Evolutionary conservation across 37 sponge, comb jelly and placozoan genomes (phyloP).

Genomic region (Hexactinellida sp.): DNA sequence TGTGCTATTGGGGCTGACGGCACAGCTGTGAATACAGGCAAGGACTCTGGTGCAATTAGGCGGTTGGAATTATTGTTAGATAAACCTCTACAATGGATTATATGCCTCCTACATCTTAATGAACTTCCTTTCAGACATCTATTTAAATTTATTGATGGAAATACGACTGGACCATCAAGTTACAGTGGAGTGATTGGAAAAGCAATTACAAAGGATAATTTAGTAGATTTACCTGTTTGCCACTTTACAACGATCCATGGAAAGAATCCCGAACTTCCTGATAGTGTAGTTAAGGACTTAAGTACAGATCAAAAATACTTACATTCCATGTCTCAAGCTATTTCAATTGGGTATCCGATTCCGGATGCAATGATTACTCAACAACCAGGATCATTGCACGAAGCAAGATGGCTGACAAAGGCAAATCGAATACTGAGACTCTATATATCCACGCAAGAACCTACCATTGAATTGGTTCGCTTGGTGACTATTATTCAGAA

Average conservation of each 20-base stretch:
- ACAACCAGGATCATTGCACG: not conserved
- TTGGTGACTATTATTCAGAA: not conserved
- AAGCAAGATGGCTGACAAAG: not conserved
- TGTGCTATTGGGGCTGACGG: not conserved
- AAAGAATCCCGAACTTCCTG: too few species aligned
- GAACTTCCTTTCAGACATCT: not conserved
- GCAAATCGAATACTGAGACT: not conserved
- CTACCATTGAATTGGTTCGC: not conserved
- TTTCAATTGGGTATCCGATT: not conserved
- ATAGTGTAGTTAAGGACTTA: too few species aligned
- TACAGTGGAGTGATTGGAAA: not conserved
- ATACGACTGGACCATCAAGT: not conserved
- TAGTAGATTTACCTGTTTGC: too few species aligned
- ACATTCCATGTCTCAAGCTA: not conserved
- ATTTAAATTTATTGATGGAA: not conserved
- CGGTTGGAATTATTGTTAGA: not conserved
- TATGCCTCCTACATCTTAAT: not conserved
- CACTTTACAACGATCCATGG: too few species aligned
- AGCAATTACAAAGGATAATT: too few species aligned
- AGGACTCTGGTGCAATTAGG: not conserved
- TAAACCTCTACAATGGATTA: not conserved
- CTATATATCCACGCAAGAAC: not conserved
- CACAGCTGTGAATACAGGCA: not conserved
- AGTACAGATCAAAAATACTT: not conserved
- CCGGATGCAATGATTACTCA: not conserved